phyloP scores from a whole-genome alignment of 2,113 vertebrate genomes.

The Trachemys scripta region DNA sequence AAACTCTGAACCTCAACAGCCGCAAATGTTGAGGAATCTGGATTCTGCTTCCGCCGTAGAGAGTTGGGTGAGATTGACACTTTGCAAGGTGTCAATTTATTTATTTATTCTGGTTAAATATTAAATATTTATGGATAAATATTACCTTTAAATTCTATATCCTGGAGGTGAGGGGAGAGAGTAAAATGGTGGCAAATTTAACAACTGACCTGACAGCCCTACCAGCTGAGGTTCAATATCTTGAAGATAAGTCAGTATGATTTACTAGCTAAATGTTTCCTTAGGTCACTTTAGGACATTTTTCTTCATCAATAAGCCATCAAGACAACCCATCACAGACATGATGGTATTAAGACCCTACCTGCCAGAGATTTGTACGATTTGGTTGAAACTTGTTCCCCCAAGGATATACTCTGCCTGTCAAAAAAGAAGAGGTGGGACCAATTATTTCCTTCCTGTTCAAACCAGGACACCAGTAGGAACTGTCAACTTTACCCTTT shows the following conservation, averaged over 20 bases:
- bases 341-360: constrained; percentile 65
- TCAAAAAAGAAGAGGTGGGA: neutral
- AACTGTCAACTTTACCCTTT: neutral
- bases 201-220: neutral
- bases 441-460: neutral
- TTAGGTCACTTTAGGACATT: neutral
- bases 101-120: neutral
- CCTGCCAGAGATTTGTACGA: constrained; percentile 96
- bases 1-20: neutral
- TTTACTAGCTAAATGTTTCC: neutral
- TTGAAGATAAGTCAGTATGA: neutral
- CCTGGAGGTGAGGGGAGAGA: neutral
- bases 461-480: accelerated
- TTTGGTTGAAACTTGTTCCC: constrained; percentile 93
- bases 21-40: neutral
- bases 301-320: neutral
- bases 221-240: neutral
- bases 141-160: neutral
- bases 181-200: neutral
- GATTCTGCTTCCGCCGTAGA: neutral
- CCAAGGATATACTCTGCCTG: constrained; percentile 94
- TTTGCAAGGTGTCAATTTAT: neutral
- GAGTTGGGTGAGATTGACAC: neutral
- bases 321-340: accelerated
- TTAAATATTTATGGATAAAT: neutral